Evolutionary conservation across 2,888 invertebrate species (phyloP).

Genomic region (Ichneumoninae sp.): DNA sequence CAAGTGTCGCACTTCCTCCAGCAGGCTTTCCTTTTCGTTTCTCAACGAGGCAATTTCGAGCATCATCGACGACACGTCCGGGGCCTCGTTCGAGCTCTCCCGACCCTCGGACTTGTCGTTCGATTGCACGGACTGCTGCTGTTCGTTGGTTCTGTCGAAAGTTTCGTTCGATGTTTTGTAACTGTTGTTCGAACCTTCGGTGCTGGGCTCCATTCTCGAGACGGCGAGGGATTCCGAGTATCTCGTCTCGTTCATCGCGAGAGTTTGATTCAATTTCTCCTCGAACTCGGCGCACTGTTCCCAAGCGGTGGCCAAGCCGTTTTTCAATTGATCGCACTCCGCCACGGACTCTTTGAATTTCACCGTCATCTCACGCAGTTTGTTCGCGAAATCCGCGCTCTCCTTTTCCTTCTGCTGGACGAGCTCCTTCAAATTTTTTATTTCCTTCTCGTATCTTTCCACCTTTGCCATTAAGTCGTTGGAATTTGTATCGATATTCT

Average conservation of each 20-base stretch:
- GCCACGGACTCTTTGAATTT: constrained; percentile 72
- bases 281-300: constrained; percentile 80
- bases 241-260: constrained; percentile 64
- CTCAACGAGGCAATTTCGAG: constrained; percentile 37
- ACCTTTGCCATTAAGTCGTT: constrained; percentile 46
- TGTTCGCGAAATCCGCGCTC: constrained; percentile 67
- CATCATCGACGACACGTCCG: constrained; percentile 25
- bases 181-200: constrained; percentile 20
- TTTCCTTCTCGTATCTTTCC: constrained; percentile 72
- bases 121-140: constrained; percentile 33
- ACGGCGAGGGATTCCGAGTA: constrained; percentile 49
- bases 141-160: constrained; percentile 37
- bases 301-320: constrained; percentile 79
- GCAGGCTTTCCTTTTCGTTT: constrained; percentile 59
- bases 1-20: constrained; percentile 68
- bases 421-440: constrained; percentile 68
- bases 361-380: constrained; percentile 72
- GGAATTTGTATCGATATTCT: constrained; percentile 45
- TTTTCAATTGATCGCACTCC: constrained; percentile 77
- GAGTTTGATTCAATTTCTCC: constrained; percentile 77
- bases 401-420: constrained; percentile 74
- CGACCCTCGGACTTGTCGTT: constrained; percentile 18
- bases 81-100: not conserved
- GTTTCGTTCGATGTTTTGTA: constrained; percentile 59
- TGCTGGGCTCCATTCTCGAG: constrained; percentile 24